phyloP scores from a whole-genome alignment of 2,888 invertebrate species.

The Lysandra bellargus region DNA sequence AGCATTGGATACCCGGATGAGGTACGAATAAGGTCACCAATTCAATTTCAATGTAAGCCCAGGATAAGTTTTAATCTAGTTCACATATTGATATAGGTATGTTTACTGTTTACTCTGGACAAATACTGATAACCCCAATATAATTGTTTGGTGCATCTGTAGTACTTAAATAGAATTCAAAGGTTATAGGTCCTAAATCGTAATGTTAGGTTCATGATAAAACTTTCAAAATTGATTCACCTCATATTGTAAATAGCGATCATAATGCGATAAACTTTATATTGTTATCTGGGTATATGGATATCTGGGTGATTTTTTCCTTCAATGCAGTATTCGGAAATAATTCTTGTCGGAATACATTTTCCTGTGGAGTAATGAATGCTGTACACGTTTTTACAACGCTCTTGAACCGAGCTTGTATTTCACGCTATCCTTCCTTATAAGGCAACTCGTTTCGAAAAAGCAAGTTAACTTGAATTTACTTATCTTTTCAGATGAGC shows the following conservation, averaged over 20 bases:
- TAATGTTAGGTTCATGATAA: too few relatives aligned
- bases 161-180: too few relatives aligned
- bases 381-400: neutral
- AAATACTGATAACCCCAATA: neutral
- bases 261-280: neutral
- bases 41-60: neutral
- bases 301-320: neutral
- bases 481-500: slow-evolving; percentile 82
- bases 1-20: neutral
- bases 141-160: neutral
- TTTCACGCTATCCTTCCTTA: neutral
- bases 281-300: too few relatives aligned
- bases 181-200: too few relatives aligned
- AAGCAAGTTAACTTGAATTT: neutral
- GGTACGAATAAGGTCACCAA: neutral
- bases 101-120: neutral
- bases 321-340: neutral
- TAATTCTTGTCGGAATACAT: neutral
- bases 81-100: neutral
- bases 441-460: neutral
- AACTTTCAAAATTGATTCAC: too few relatives aligned
- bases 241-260: too few relatives aligned
- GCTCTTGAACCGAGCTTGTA: neutral
- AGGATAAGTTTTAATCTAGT: neutral
- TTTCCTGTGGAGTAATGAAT: neutral